These are phyloP conservation scores for Zootermopsis nevadensis DNA, from an alignment of 2,888 invertebrate species.

Conservation along the genomic window DNA sequence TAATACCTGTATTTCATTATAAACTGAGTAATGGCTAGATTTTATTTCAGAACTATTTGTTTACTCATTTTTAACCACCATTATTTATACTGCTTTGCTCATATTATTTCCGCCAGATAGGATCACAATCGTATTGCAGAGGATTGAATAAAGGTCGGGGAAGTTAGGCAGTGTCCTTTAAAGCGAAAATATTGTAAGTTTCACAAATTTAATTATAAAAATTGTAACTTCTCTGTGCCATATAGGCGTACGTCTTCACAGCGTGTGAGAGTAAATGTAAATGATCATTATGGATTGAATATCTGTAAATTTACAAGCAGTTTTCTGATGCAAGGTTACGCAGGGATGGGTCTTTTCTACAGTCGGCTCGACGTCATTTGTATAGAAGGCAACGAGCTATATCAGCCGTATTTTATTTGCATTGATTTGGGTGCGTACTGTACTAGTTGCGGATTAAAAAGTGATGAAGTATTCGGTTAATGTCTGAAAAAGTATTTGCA, in stretches of 20 bases:
- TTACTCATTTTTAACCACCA: conserved; percentile 2
- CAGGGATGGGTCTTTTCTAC: conserved; percentile 43
- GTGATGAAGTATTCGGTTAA: not conserved
- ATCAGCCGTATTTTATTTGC: conserved; percentile 16
- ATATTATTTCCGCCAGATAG: conserved; percentile 19
- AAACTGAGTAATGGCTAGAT: not conserved
- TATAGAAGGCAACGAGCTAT: conserved; percentile 35
- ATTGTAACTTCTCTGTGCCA: not conserved
- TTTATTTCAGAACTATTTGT: not conserved
- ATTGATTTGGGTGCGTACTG: not conserved
- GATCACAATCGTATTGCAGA: conserved; percentile 21
- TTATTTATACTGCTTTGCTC: not conserved
- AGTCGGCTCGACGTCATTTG: conserved; percentile 44
- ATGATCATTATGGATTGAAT: not conserved
- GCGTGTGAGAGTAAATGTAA: not conserved
- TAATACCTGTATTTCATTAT: conserved; percentile 2
- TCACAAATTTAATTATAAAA: not conserved
- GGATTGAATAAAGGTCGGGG: conserved; percentile 35
- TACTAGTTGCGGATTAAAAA: not conserved
- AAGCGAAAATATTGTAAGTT: conserved; percentile 30
- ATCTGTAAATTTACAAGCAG: not conserved
- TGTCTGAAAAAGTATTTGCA: not conserved
- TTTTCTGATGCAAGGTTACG: conserved; percentile 45
- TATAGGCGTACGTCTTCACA: not conserved
- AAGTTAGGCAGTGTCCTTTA: conserved; percentile 9